Base-by-base conservation (phyloP, 2,113 vertebrate species). In the Bostrychus sinensis region DNA sequence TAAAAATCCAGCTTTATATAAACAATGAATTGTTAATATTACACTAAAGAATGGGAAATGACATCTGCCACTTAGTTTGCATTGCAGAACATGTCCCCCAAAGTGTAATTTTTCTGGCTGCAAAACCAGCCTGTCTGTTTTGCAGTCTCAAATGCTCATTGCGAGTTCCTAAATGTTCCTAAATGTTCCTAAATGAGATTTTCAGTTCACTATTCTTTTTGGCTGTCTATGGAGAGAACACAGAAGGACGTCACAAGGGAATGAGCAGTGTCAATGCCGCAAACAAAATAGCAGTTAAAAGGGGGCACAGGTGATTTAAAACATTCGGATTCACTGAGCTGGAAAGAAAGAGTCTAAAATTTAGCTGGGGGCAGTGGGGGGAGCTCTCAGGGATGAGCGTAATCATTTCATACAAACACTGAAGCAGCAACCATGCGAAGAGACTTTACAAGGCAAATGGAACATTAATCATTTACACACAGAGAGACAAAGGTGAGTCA, bases 271-370 rank as follows among this genome's bases (percentile, higher is more conserved):
- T 7, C 37, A 64, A 51, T 48, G 57, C 9, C 37, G 56, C 56
- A 59, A 42, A 34, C 23, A 70, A 54, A 30, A 67, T 74, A 62
- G 59, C 55, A 56, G 67, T 70, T 76, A 51, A 77, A 77, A 54
- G 32, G 53, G 72, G 62, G 56, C 30, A 69, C 69, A 85, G 75
- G 74, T 79, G 77, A 80, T 66, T 56, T 61, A 66, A 81, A 62
- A 58, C 66, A 4, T 16, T 42, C 25, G 71, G 63, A 75, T 46
- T 46, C 75, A 85, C 67, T 72, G 80, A 86, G 69, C 62, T 74
- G 79, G 70, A 80, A 84, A 75, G 36, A 78, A 53, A 45, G 32
- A 54, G 59, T 56, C 25, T 73, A 48, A 38, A 43, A 64, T 75
- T 75, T 80, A 65, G 62, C 74, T 74, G 17, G 34, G 66, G 80